These are phyloP conservation scores for Phenacoccus solenopsis DNA, from an alignment of 1,140 invertebrate species.

Conservation along the genomic window DNA sequence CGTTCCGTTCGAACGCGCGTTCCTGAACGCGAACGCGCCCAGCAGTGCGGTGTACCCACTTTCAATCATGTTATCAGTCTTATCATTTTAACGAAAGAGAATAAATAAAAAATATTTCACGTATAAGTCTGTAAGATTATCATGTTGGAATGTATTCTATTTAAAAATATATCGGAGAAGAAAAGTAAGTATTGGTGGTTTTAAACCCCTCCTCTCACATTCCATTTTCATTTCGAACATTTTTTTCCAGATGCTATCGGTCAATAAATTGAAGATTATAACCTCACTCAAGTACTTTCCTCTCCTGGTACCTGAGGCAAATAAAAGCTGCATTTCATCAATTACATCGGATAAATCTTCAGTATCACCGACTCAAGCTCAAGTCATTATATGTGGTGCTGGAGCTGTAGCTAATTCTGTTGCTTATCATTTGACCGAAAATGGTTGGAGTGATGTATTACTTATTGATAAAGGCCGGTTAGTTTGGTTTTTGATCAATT, in stretches of 20 bases:
- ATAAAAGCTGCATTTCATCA: not conserved
- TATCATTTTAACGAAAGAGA: no score
- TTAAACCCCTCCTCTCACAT: no score
- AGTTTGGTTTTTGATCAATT: not conserved
- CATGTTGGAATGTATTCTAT: no score
- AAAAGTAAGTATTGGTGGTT: no score
- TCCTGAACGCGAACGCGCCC: no score
- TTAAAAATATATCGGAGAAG: no score
- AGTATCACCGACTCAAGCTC: conserved; percentile 34
- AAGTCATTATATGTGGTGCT: conserved; percentile 82
- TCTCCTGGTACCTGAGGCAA: not conserved
- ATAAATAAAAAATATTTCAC: no score
- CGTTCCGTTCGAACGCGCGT: no score
- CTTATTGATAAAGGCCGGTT: conserved; percentile 56
- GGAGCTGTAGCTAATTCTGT: conserved; percentile 87
- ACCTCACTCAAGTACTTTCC: not conserved
- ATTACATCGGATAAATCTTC: not conserved
- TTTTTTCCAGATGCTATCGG: not conserved
- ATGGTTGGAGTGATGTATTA: conserved; percentile 76
- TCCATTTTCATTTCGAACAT: no score
- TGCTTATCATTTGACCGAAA: conserved; percentile 79
- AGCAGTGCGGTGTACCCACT: no score
- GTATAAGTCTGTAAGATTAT: no score
- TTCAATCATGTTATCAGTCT: no score
- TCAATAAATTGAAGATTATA: not conserved